Evolutionary conservation across 2,888 invertebrate species (phyloP).

Genomic region (Balanococcus diminutus): DNA sequence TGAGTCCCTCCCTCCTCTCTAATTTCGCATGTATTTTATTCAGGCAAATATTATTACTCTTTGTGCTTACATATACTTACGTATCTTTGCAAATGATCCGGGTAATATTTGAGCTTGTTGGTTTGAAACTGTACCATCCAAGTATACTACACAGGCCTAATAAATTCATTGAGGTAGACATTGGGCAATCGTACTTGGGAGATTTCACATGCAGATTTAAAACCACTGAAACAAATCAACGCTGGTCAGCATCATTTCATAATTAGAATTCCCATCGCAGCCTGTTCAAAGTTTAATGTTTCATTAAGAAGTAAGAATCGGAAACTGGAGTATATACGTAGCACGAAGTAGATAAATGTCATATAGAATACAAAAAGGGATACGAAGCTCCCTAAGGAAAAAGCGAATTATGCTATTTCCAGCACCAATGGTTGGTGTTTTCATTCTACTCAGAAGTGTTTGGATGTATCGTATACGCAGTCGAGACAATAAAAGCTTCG

Average conservation of each 20-base stretch:
- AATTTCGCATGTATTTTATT: too few relatives aligned
- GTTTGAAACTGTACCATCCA: too few relatives aligned
- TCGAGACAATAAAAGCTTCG: not conserved
- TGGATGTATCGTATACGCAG: not conserved
- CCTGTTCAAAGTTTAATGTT: not conserved
- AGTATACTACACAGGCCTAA: too few relatives aligned
- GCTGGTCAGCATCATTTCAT: not conserved
- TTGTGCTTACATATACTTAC: too few relatives aligned
- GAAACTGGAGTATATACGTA: not conserved
- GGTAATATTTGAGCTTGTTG: too few relatives aligned
- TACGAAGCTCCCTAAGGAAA: not conserved
- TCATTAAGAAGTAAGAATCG: not conserved
- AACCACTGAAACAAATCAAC: not conserved
- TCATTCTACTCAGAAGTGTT: not conserved
- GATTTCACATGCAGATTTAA: not conserved
- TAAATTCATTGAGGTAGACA: too few relatives aligned
- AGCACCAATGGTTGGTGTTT: not conserved
- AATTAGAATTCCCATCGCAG: constrained; percentile 12
- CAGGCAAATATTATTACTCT: too few relatives aligned
- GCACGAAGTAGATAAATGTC: not conserved
- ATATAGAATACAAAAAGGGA: not conserved
- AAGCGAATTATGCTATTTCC: not conserved
- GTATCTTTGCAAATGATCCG: too few relatives aligned
- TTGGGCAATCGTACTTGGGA: not conserved
- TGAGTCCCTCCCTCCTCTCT: too few relatives aligned